phyloP scores from a whole-genome alignment of 2,113 vertebrate species.

The Brienomyrus brachyistius region DNA sequence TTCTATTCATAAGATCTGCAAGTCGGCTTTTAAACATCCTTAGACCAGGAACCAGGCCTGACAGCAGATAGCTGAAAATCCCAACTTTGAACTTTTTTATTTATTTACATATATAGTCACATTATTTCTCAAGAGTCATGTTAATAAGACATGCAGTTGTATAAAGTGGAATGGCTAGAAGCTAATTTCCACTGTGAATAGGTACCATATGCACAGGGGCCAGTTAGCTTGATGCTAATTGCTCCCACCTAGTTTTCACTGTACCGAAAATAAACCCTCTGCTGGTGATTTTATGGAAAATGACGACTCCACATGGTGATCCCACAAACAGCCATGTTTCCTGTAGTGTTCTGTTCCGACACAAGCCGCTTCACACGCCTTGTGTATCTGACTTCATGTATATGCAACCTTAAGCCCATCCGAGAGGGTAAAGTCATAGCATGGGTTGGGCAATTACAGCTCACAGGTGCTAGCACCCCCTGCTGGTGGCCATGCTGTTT shows the following conservation, averaged over 20 bases:
- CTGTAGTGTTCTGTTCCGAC: background rate
- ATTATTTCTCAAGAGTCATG: background rate
- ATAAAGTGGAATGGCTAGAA: slow-evolving; percentile 8
- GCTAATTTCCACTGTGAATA: slow-evolving; percentile 2
- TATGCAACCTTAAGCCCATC: background rate
- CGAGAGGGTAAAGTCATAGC: background rate
- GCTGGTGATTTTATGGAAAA: background rate
- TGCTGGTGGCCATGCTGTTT: background rate
- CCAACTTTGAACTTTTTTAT: background rate
- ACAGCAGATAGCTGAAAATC: background rate
- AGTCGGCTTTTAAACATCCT: background rate
- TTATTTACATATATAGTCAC: background rate
- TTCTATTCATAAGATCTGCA: background rate
- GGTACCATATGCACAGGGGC: background rate
- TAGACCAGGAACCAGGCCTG: background rate
- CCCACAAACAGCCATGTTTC: background rate
- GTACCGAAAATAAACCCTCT: background rate
- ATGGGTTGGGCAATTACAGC: background rate
- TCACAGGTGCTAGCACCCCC: background rate
- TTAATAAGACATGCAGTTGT: background rate
- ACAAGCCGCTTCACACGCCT: background rate
- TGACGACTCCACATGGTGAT: background rate
- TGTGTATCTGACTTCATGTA: background rate
- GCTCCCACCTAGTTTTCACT: background rate
- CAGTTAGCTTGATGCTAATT: background rate